Conservation (phyloP, 2,797 vertebrate species). For the Sebastes vulpes region DNA sequence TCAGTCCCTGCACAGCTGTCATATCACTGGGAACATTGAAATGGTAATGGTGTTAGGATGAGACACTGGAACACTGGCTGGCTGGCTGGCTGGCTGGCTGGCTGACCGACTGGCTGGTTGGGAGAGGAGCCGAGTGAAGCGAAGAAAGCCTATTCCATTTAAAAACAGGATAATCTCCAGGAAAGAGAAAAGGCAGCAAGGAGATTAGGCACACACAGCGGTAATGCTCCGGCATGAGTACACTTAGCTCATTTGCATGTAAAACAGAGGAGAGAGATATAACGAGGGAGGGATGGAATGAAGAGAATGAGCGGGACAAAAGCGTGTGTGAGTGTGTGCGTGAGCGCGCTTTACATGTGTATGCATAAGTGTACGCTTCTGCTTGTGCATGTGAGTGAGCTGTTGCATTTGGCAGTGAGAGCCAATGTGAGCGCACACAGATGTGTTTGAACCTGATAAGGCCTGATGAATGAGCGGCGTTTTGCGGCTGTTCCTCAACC, state of each 20-base stretch:
- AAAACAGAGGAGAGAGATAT: slow-evolving; percentile 71
- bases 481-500: slow-evolving; percentile 65
- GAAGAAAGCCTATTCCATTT: slow-evolving; percentile 63
- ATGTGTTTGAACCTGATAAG: slow-evolving; percentile 88
- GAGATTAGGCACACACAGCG: slow-evolving; percentile 81
- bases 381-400: slow-evolving; percentile 46
- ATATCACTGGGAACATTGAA: slow-evolving; percentile 76
- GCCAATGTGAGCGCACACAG: slow-evolving; percentile 69
- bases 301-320: slow-evolving; percentile 71
- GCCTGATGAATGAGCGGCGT: slow-evolving; percentile 78
- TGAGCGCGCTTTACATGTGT: neutral
- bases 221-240: slow-evolving; percentile 76
- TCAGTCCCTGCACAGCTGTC: slow-evolving; percentile 55
- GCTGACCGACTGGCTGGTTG: slow-evolving; percentile 46
- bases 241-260: slow-evolving; percentile 82
- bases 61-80: slow-evolving; percentile 59
- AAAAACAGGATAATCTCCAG: slow-evolving; percentile 83
- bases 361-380: slow-evolving; percentile 12
- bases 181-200: slow-evolving; percentile 80
- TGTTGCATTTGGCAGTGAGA: slow-evolving; percentile 54
- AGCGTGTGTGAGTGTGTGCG: slow-evolving; percentile 17
- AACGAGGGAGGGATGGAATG: slow-evolving; percentile 57
- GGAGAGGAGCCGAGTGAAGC: slow-evolving; percentile 61
- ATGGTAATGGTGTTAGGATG: slow-evolving; percentile 75
- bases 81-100: neutral